phyloP scores from a whole-genome alignment of 1,140 invertebrate species.

The Bombyx mandarina region DNA sequence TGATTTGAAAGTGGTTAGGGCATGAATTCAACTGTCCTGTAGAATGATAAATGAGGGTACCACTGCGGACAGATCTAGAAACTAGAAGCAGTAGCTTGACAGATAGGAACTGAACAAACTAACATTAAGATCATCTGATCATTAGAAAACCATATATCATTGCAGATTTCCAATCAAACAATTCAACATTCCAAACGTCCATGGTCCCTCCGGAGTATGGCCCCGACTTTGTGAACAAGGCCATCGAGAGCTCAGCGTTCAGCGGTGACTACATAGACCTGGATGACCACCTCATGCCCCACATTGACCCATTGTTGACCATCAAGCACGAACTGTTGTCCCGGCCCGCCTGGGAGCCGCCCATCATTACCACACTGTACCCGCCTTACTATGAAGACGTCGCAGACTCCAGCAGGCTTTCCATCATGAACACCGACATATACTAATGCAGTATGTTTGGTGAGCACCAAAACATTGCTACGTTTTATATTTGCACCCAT shows the following conservation, averaged over 20 bases:
- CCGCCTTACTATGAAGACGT: conserved; percentile 19
- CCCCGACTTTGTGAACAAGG: conserved; percentile 36
- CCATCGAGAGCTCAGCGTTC: conserved; percentile 5
- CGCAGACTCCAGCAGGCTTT: conserved; percentile 26
- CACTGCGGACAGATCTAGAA: too few species aligned
- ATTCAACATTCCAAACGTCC: neutral
- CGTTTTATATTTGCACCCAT: too few species aligned
- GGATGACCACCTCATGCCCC: conserved; percentile 44
- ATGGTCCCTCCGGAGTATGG: conserved; percentile 43
- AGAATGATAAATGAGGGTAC: too few species aligned
- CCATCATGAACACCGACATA: conserved; percentile 13
- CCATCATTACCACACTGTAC: conserved; percentile 27
- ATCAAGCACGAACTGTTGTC: conserved; percentile 14
- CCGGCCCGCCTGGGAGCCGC: conserved; percentile 28
- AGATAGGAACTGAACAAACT: too few species aligned
- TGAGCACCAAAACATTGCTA: too few species aligned
- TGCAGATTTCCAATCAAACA: too few species aligned
- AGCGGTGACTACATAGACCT: conserved; percentile 19
- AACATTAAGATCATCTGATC: too few species aligned
- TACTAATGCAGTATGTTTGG: too few species aligned
- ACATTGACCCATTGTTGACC: conserved; percentile 51
- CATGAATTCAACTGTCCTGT: too few species aligned
- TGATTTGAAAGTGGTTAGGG: too few species aligned
- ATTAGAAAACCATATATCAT: too few species aligned
- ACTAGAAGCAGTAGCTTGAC: too few species aligned